phyloP scores from a whole-genome alignment of 2,113 vertebrate species.

The Acanthisitta chloris region DNA sequence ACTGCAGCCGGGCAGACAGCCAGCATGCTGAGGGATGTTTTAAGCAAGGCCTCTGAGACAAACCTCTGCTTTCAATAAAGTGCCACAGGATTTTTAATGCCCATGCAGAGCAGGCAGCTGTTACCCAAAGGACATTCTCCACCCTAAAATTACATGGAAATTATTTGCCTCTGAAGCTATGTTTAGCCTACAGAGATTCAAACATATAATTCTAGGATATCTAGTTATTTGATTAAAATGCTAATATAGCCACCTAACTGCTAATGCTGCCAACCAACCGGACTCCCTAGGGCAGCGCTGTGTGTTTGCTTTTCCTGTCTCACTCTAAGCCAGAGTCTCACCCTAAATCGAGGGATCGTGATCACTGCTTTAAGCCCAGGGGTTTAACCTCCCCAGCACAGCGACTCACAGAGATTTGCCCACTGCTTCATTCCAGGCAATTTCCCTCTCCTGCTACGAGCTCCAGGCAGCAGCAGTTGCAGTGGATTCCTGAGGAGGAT shows the following conservation, averaged over 20 bases:
- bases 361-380: not conserved
- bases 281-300: not conserved
- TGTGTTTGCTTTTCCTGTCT: slow-evolving; percentile 29
- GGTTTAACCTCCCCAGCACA: not conserved
- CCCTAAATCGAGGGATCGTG: not conserved
- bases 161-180: slow-evolving; percentile 67
- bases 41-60: slow-evolving; percentile 49
- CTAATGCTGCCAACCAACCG: slow-evolving; percentile 18
- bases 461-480: not conserved
- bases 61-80: slow-evolving; percentile 59
- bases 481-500: not conserved
- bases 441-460: not conserved
- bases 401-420: not conserved
- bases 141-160: slow-evolving; percentile 69
- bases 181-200: slow-evolving; percentile 66
- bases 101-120: slow-evolving; percentile 52
- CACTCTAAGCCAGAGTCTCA: not conserved
- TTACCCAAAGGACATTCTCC: slow-evolving; percentile 58
- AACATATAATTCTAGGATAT: slow-evolving; percentile 66
- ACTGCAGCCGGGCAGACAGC: not conserved
- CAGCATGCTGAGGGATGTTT: not conserved
- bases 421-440: not conserved
- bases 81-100: slow-evolving; percentile 61
- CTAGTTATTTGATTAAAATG: slow-evolving; percentile 69
- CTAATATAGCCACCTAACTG: slow-evolving; percentile 60